phyloP scores from a whole-genome alignment of 2,113 vertebrate genomes.

The Alligator mississippiensis region DNA sequence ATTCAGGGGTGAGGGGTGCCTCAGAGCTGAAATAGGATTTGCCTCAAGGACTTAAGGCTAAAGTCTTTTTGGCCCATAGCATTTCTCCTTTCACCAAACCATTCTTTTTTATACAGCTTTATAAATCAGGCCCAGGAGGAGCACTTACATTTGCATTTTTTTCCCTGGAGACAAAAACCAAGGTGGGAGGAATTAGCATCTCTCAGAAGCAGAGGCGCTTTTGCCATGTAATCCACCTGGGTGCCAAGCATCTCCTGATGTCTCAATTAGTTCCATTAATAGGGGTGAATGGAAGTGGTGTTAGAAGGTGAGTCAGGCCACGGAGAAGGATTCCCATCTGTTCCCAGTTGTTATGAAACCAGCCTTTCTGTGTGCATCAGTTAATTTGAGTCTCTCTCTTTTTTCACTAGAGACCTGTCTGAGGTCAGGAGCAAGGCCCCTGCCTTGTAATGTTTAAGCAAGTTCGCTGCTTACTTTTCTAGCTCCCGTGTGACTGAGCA shows the following conservation, averaged over 20 bases:
- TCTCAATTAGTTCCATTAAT: constrained; percentile 37
- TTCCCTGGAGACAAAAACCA: not conserved
- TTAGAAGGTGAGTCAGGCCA: not conserved
- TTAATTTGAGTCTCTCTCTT: not conserved
- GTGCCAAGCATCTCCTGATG: not conserved
- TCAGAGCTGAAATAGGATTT: too few relatives aligned
- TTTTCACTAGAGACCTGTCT: not conserved
- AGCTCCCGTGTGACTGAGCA: not conserved
- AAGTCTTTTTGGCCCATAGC: not conserved
- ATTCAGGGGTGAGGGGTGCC: too few relatives aligned
- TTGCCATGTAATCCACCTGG: not conserved
- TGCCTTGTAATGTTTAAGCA: not conserved
- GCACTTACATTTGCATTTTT: not conserved
- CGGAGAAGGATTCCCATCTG: not conserved
- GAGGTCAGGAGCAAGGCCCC: constrained; percentile 9
- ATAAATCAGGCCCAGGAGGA: not conserved
- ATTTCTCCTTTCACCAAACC: not conserved
- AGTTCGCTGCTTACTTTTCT: not conserved
- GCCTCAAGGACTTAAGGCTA: not conserved
- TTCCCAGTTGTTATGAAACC: constrained; percentile 19
- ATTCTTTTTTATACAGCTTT: not conserved
- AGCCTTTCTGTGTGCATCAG: not conserved
- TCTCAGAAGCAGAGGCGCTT: not conserved
- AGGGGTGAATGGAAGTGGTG: not conserved
- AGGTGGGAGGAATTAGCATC: not conserved